These are phyloP conservation scores for Himalopsyche phryganea DNA, from an alignment of 1,140 invertebrate species.

Conservation along the genomic window DNA sequence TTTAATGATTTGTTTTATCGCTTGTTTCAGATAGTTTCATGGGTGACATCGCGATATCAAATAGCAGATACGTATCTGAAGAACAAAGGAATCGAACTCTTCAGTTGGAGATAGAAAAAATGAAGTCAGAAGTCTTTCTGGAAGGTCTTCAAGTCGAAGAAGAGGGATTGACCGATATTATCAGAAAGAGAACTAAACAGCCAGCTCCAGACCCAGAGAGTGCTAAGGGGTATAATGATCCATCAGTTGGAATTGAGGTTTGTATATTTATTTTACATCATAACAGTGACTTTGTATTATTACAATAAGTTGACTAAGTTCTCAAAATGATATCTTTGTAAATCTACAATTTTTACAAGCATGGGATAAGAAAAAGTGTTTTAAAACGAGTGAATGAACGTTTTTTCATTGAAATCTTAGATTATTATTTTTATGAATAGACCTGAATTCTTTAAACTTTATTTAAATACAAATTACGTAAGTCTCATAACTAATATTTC, in stretches of 20 bases:
- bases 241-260: conserved; percentile 46
- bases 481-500: too few relatives aligned
- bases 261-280: conserved; percentile 10
- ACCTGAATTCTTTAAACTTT: too few relatives aligned
- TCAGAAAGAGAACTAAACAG: conserved; percentile 63
- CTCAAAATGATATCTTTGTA: too few relatives aligned
- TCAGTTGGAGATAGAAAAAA: conserved; percentile 69
- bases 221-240: conserved; percentile 54
- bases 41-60: conserved; percentile 77
- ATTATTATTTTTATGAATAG: too few relatives aligned
- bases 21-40: conserved; percentile 65
- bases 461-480: too few relatives aligned
- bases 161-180: conserved; percentile 69
- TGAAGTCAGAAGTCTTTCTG: conserved; percentile 72
- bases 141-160: conserved; percentile 79
- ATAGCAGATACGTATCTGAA: conserved; percentile 53
- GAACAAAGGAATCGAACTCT: conserved; percentile 57
- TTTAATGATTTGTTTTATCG: neutral
- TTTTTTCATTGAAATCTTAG: too few relatives aligned
- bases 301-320: too few relatives aligned
- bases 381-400: too few relatives aligned
- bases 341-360: too few relatives aligned
- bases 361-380: too few relatives aligned
- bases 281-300: neutral
- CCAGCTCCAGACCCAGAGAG: conserved; percentile 47